Base-by-base conservation (phyloP, 2,113 vertebrate genomes). In the Nipponia nippon region DNA sequence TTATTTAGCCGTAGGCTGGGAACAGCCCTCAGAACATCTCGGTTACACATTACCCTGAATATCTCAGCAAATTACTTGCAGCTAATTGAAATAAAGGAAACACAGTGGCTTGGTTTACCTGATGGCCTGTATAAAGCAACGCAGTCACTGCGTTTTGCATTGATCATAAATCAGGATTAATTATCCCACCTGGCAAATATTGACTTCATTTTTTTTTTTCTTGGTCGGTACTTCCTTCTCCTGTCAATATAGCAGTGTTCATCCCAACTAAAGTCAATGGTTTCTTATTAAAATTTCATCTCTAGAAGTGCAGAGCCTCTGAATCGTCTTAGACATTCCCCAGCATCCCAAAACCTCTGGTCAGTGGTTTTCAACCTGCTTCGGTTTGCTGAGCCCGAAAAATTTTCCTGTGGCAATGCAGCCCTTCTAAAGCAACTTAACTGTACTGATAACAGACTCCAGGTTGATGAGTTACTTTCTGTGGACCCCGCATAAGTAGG, bases 1-100 rank as follows among this genome's bases (percentile, higher is more conserved):
- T 97, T 97, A 27, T 97, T 69, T 72, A 53, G 96, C 93, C 1
- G 16, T 69, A 52, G 95, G 90, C 92, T 95, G 93, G 90, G 90
- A 95, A 90, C 36, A 5, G 87, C 90, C 78, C 92, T 96, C 78
- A 58, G 95, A 96, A 94, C 85, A 92, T 96, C 95, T 97, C 53
- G 4, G 95, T 96, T 96, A 95, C 96, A 95, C 78, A 83, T 95
- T 95, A 91, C 93, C 82, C 92, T 62, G 90, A 96, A 95, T 95
- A 93, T 96, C 92, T 90, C 87, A 83, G 92, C 87, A 85, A 97
- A 96, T 94, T 85, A 85, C 90, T 96, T 2, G 10, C 85, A 77
- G 85, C 79, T 96, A 91, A 96, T 97, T 96, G 96, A 95, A 96
- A 96, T 83, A 91, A 96, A 95, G 85, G 92, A 90, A 94, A 79